Base-by-base conservation (phyloP, 1,140 invertebrate genomes). In the Brachystomella parvula region DNA sequence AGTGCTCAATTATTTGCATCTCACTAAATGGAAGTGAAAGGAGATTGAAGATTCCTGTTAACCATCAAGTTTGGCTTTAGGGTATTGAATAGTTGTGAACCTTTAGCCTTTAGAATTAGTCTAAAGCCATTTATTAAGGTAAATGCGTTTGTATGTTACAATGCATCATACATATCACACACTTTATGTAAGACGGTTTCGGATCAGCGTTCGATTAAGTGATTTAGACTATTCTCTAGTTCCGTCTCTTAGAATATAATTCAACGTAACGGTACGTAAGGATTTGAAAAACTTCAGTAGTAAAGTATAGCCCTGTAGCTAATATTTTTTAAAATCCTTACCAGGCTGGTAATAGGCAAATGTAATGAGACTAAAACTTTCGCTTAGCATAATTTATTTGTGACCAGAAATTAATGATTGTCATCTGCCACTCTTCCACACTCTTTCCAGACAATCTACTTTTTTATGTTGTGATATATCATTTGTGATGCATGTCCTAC, bases 1-100 rank as follows among this genome's bases (percentile, higher is more conserved):
- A 69, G 66, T 59, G 71, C 71, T 68, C 71, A 73, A 67, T 61
- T 73, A 21, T 71, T 73, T 65, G 71, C 71, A 28, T 64, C 61
- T 29, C 71, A 73, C 56, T 73, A 63, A 63, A 35, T 9, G n/a
- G n/a, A 21, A 32, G 24, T 15, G 26, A 17, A 26, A 59, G 21
- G 9, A 59, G 15, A 3, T 2, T 29, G 15, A 31, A 12, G 49
- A 53, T 15, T 53, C 24, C 9, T 53, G n/a, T 19, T 15, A 53
- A 53, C 21, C 12, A 53, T 26, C 39, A 44, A 44, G n/a, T 12
- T 44, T 44, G 9, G n/a, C n/a, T 44, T 9, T 44, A 44, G n/a
- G n/a, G n/a, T 12, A 12, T 44, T 9, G 9, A 44, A 44, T 12
- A 44, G 9, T 44, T 12, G n/a, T 44, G 9, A 44, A 44, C 9